Percentiles rank a stretch among this genome's conserved stretches.
These are phyloP conservation scores for Acanthoscelides obtectus DNA, from an alignment of 2,888 invertebrate genomes.

Conservation along the genomic window DNA sequence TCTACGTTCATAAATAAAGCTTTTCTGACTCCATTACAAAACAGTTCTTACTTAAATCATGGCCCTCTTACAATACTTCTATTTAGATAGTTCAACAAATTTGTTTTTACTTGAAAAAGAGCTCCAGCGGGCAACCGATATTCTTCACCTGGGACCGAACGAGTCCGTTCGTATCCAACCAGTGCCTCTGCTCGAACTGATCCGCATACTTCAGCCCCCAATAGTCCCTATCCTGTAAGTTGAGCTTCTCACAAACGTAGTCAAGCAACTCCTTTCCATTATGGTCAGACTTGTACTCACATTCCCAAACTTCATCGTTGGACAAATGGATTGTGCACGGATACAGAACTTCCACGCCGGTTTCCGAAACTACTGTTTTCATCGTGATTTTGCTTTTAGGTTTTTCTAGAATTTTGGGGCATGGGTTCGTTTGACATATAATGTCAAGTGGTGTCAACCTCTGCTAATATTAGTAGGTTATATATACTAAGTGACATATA, in stretches of 20 bases:
- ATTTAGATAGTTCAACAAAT: too few species aligned
- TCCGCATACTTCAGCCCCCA: conserved; percentile 26
- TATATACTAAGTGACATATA: too few species aligned
- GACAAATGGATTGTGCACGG: conserved; percentile 26
- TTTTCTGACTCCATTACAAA: too few species aligned
- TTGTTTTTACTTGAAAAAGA: not conserved
- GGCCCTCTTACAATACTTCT: too few species aligned
- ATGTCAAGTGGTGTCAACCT: not conserved
- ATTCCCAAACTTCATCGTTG: conserved; percentile 22
- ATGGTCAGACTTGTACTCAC: conserved; percentile 26
- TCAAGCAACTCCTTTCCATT: conserved; percentile 23
- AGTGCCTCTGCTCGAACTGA: conserved; percentile 22
- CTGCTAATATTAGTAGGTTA: not conserved
- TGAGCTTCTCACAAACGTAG: conserved; percentile 22
- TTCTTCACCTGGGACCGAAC: conserved; percentile 24
- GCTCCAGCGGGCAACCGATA: conserved; percentile 10
- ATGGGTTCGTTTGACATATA: not conserved
- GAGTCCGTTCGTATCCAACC: conserved; percentile 23
- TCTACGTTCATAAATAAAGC: too few species aligned
- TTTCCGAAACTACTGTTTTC: conserved; percentile 24
- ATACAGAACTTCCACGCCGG: conserved; percentile 24
- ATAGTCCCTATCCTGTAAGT: conserved; percentile 18
- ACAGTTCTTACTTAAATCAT: too few species aligned
- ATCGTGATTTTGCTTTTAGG: conserved; percentile 9
- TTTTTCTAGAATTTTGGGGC: not conserved